A percentile compares a stretch with the other conserved stretches of the same genome.
Evolutionary conservation across 2,113 vertebrate species (phyloP).

Genomic region (Noturus placidus): DNA sequence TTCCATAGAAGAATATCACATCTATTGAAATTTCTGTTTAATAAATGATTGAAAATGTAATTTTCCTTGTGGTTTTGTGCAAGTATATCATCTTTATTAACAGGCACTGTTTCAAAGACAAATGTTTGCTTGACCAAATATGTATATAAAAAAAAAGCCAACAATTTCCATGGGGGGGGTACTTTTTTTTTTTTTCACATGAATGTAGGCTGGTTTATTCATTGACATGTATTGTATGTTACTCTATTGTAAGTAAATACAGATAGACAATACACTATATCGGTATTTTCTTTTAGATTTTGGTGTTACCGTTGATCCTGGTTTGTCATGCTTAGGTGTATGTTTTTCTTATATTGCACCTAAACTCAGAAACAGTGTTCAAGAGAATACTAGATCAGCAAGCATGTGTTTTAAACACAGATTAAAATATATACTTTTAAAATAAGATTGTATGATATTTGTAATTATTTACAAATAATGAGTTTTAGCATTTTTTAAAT

Average conservation of each 20-base stretch:
- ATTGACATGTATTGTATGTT: background rate
- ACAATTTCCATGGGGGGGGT: no score
- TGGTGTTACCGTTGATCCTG: no score
- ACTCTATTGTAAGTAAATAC: background rate
- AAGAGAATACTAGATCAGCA: background rate
- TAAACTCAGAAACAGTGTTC: background rate
- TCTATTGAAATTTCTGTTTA: no score
- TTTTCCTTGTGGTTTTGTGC: no score
- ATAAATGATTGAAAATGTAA: no score
- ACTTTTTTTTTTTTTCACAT: no score
- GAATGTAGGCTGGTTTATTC: background rate
- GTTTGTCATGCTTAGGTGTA: background rate
- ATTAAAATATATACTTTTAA: background rate
- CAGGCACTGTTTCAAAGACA: no score
- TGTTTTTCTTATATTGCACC: background rate
- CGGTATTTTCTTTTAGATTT: background rate
- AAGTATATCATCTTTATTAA: no score
- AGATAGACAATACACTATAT: background rate
- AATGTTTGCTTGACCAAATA: no score
- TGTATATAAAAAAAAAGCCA: no score
- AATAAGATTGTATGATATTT: background rate
- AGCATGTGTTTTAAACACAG: background rate
- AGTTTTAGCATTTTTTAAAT: background rate
- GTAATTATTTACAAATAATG: background rate
- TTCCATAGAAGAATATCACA: no score